phyloP scores from a whole-genome alignment of 2,888 invertebrate species.

The Leptopilina myrica region DNA sequence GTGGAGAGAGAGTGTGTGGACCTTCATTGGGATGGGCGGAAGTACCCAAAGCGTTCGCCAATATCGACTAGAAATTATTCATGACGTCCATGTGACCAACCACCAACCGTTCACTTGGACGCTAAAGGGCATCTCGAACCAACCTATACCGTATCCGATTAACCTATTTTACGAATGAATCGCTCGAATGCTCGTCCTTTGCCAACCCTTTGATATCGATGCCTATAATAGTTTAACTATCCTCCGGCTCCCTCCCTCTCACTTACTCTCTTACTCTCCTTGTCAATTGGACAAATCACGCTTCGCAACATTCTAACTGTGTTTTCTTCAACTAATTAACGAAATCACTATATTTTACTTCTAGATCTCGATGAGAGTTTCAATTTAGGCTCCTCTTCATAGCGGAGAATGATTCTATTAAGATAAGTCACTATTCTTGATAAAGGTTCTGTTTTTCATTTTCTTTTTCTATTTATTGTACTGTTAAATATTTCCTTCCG shows the following conservation, averaged over 20 bases:
- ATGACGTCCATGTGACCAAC: conserved; percentile 56
- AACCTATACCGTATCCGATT: conserved; percentile 64
- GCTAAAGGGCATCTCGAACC: conserved; percentile 49
- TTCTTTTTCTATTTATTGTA: background rate
- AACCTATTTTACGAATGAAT: conserved; percentile 65
- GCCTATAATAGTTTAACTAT: conserved; percentile 37
- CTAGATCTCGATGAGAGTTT: background rate
- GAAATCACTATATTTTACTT: background rate
- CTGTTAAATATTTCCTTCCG: too few species aligned
- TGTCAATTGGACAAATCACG: conserved; percentile 30
- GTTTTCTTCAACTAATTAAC: background rate
- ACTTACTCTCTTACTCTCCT: too few species aligned
- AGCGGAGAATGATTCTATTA: background rate
- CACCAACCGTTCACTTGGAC: conserved; percentile 58
- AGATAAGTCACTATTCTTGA: background rate
- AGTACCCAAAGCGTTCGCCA: conserved; percentile 47
- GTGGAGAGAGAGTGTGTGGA: too few species aligned
- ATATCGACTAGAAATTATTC: conserved; percentile 63
- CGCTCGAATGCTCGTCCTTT: conserved; percentile 53
- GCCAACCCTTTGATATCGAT: conserved; percentile 32
- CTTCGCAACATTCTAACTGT: conserved; percentile 12
- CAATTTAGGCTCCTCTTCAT: background rate
- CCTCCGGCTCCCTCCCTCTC: conserved; percentile 36
- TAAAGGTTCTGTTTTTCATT: background rate
- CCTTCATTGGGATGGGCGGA: conserved; percentile 1